These are phyloP conservation scores for Emberiza fucata DNA, from an alignment of 2,113 vertebrate genomes.

Conservation along the genomic window DNA sequence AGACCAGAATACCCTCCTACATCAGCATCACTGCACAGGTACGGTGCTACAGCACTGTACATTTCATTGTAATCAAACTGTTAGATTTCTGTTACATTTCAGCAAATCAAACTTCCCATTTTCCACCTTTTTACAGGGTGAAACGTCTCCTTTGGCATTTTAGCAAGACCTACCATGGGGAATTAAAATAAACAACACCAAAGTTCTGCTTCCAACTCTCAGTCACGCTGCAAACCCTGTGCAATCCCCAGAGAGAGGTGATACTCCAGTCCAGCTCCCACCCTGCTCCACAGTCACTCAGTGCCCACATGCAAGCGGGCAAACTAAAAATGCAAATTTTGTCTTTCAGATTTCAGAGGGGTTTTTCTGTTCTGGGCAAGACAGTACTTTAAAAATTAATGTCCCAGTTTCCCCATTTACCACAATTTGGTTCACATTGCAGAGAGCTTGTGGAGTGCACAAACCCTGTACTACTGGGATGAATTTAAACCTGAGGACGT, in stretches of 20 bases:
- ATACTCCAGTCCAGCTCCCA: not conserved
- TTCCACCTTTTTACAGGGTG: not conserved
- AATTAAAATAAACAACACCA: not conserved
- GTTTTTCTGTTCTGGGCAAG: not conserved
- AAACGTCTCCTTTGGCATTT: not conserved
- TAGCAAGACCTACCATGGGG: not conserved
- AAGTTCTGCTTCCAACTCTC: not conserved
- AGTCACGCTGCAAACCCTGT: fast-evolving
- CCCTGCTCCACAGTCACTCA: not conserved
- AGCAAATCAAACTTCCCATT: not conserved
- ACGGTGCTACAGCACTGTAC: not conserved
- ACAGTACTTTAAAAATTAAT: not conserved
- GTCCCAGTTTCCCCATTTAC: not conserved
- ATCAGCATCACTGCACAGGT: not conserved
- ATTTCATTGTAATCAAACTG: too few species aligned
- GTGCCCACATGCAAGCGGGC: not conserved
- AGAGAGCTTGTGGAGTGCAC: not conserved
- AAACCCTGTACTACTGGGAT: not conserved
- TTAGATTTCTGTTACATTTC: not conserved
- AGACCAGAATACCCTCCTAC: not conserved
- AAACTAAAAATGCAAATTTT: not conserved
- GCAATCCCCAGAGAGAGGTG: fast-evolving
- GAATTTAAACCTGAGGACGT: not conserved
- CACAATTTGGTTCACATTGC: not conserved
- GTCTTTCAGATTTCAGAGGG: not conserved